These are phyloP conservation scores for Thamnophis elegans DNA, from an alignment of 2,797 vertebrate genomes.

Conservation along the genomic window DNA sequence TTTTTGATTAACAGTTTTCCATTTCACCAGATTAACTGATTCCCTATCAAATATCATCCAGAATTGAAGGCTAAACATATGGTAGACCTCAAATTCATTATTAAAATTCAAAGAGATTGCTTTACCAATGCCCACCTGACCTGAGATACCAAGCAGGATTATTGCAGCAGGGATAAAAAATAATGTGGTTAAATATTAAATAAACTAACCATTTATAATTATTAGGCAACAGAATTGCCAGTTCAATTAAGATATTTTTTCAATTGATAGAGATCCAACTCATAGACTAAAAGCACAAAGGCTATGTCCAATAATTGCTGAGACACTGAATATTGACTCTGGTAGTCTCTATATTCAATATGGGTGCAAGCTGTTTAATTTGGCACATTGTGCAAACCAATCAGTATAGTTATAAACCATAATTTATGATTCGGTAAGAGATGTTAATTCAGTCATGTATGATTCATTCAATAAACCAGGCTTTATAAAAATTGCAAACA, in stretches of 20 bases:
- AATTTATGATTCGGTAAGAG: not conserved
- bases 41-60: constrained; percentile 42
- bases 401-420: not conserved
- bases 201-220: not conserved
- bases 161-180: constrained; percentile 9
- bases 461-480: not conserved
- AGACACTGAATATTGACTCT: not conserved
- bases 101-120: not conserved
- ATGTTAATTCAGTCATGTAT: not conserved
- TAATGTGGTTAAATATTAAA: not conserved
- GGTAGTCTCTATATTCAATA: not conserved
- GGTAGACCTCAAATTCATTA: not conserved
- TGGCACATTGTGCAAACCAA: not conserved
- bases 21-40: constrained; percentile 50
- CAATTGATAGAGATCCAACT: not conserved
- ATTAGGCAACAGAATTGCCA: not conserved
- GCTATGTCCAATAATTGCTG: not conserved
- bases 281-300: not conserved
- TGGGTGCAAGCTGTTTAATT: not conserved
- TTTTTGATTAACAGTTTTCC: constrained; percentile 58
- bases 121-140: not conserved
- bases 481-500: not conserved
- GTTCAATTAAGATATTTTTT: not conserved
- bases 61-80: constrained; percentile 32
- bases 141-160: not conserved